Conservation (phyloP, 2,888 invertebrate species). For the Sesamia inferens region DNA sequence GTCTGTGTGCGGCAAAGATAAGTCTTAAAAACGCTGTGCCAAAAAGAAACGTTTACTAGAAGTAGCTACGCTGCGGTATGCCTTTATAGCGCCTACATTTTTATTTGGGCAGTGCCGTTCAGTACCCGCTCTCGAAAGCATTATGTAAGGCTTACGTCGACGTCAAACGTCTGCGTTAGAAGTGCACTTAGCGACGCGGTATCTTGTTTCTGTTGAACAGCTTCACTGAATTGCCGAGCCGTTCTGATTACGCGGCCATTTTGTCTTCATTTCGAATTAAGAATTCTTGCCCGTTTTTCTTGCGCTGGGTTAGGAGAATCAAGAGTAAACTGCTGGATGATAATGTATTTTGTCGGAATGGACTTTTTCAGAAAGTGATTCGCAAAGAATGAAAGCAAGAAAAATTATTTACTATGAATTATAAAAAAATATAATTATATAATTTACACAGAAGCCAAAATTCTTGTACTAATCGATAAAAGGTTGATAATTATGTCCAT, state of each 20-base stretch:
- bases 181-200: slow-evolving; percentile 61
- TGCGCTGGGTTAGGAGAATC: slow-evolving; percentile 12
- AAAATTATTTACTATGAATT: not conserved
- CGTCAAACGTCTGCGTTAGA: slow-evolving; percentile 51
- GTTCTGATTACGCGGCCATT: slow-evolving; percentile 54
- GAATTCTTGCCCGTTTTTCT: slow-evolving; percentile 20
- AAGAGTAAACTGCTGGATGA: not conserved
- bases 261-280: slow-evolving; percentile 37
- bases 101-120: slow-evolving; percentile 44
- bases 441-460: not conserved
- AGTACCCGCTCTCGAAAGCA: slow-evolving; percentile 10
- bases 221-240: slow-evolving; percentile 46
- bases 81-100: slow-evolving; percentile 19
- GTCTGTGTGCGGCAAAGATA: not conserved
- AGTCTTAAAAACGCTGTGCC: not conserved
- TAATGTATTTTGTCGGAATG: not conserved
- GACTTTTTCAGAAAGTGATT: not conserved
- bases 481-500: not conserved
- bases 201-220: slow-evolving; percentile 63
- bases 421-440: not conserved
- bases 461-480: not conserved
- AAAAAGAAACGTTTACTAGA: not conserved
- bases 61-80: not conserved
- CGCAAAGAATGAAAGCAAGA: not conserved
- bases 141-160: slow-evolving; percentile 47